Conservation (phyloP, 2,888 invertebrate species). For the Sarcophaga carnaria region DNA sequence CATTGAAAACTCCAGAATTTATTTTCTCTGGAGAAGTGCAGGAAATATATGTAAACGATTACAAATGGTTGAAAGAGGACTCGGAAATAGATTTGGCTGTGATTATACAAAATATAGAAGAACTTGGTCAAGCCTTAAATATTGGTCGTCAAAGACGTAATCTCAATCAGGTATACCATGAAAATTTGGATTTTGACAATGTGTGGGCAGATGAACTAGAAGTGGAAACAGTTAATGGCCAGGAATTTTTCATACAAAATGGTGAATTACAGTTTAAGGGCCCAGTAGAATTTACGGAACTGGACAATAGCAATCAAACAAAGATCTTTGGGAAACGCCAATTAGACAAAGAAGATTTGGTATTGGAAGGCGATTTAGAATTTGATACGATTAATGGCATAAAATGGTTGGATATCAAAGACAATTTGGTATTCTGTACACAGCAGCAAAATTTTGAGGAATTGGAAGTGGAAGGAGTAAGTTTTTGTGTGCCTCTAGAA, state of each 20-base stretch:
- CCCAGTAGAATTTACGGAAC: slow-evolving; percentile 72
- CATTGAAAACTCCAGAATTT: slow-evolving; percentile 73
- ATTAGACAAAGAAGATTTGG: slow-evolving; percentile 60
- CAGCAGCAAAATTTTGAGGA: slow-evolving; percentile 78
- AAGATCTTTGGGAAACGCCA: slow-evolving; percentile 37
- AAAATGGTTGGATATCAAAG: slow-evolving; percentile 81
- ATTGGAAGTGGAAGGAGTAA: slow-evolving; percentile 83
- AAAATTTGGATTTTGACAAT: slow-evolving; percentile 74
- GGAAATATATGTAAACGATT: slow-evolving; percentile 75
- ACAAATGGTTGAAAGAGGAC: slow-evolving; percentile 76
- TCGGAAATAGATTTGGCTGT: slow-evolving; percentile 72
- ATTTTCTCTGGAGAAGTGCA: slow-evolving; percentile 73
- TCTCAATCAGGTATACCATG: slow-evolving; percentile 63
- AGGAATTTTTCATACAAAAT: slow-evolving; percentile 75
- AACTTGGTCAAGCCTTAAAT: slow-evolving; percentile 71
- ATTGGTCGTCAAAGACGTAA: slow-evolving; percentile 63
- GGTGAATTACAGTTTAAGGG: slow-evolving; percentile 75
- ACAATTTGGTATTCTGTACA: slow-evolving; percentile 82
- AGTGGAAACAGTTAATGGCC: slow-evolving; percentile 77
- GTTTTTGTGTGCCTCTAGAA: slow-evolving; percentile 10
- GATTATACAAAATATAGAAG: slow-evolving; percentile 74
- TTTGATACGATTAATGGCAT: slow-evolving; percentile 82
- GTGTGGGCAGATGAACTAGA: slow-evolving; percentile 75
- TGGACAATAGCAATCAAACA: slow-evolving; percentile 66
- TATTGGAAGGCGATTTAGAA: slow-evolving; percentile 74